phyloP scores from a whole-genome alignment of 2,888 invertebrate genomes.

The Machimus atricapillus region DNA sequence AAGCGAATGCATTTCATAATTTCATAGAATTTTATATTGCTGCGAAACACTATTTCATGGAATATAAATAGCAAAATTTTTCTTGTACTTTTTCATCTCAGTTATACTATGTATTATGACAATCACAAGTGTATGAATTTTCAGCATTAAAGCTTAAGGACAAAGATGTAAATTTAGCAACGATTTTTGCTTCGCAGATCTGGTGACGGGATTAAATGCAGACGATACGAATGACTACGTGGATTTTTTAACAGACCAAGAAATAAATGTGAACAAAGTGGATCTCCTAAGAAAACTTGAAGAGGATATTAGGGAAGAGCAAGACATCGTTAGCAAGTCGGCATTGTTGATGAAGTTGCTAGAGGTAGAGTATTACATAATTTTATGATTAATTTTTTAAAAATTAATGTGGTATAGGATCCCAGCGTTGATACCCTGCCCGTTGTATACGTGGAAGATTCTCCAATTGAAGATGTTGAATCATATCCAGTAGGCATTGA shows the following conservation, averaged over 20 bases:
- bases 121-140: not conserved
- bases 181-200: not conserved
- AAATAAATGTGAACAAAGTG: conserved; percentile 50
- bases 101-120: no score
- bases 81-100: no score
- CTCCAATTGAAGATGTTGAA: conserved; percentile 43
- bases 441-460: conserved; percentile 59
- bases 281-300: conserved; percentile 57
- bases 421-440: conserved; percentile 59
- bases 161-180: not conserved
- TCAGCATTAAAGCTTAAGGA: not conserved
- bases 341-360: conserved; percentile 59
- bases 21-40: no score
- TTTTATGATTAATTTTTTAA: not conserved
- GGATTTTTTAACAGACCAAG: not conserved
- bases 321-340: conserved; percentile 61
- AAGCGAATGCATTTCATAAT: no score
- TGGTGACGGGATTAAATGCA: not conserved
- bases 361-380: conserved; percentile 52
- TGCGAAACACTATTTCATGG: no score
- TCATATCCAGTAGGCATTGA: conserved; percentile 45
- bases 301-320: conserved; percentile 58
- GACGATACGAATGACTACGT: not conserved
- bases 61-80: no score
- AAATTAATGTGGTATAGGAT: conserved; percentile 51